Evolutionary conservation across 2,113 vertebrate genomes (phyloP), one percentile per base, ranked within the genome.

Genomic region (Antechinus flavipes): DNA sequence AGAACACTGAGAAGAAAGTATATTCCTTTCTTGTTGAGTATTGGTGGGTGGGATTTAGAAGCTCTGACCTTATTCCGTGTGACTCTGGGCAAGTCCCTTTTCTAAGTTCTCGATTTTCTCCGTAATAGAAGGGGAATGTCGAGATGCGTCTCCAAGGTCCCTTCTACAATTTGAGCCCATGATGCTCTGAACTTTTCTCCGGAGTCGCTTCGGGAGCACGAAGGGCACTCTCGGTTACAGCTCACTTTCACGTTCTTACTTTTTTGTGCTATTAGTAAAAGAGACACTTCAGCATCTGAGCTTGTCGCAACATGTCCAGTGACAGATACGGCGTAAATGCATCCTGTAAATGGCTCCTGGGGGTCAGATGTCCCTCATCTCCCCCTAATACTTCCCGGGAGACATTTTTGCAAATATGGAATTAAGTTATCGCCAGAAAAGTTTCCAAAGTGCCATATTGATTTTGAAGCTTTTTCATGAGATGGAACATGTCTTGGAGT

Each of bases 401-500:
- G 91, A 90, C 42, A 25, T 7, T 6, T 89, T 93, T 55, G 54
- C 90, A 92, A 91, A 54, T 58, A 89, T 2, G n/a, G 53, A 47
- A 50, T 94, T 54, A 94, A 91, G 92, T 91, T 56, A 46, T 92
- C 95, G 42, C 35, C 35, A 91, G 90, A 46, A 26, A 56, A 30
- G 54, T 84, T 94, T 92, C 92, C 55, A 27, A 35, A 92, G 68
- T 27, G 56, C 8, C 23, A 54, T 52, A 1, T 54, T 93, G 9
- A 26, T 54, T 26, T 89, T 19, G 68, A 19, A 89, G 54, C 54
- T 96, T 95, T 92, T 22, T n/a, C 50, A 89, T 8, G 90, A 97
- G 26, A 96, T 56, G 68, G 90, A 53, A 47, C 89, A 9, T 89
- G 90, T 92, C 97, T 94, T 49, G n/a, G 92, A 50, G 68, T 93